Conservation (phyloP, 2,113 vertebrate species). For the Lagopus leucura region DNA sequence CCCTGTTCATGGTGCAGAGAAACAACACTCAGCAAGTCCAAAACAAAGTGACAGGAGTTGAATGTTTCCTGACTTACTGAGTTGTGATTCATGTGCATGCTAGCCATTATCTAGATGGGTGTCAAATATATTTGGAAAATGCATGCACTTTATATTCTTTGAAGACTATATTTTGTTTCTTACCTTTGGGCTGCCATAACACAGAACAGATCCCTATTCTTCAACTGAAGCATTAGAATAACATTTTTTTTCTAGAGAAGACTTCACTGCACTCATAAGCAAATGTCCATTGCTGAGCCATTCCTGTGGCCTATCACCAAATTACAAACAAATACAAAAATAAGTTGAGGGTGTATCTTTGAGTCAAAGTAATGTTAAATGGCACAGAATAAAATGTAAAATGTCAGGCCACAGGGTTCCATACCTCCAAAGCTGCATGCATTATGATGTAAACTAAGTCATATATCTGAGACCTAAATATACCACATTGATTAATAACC, state of each 20-base stretch:
- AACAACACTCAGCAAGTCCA: background rate
- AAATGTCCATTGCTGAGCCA: background rate
- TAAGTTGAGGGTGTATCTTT: background rate
- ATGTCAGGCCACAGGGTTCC: background rate
- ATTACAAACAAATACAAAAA: background rate
- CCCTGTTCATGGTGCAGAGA: background rate
- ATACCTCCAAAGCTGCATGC: background rate
- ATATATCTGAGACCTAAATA: background rate
- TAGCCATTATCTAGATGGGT: background rate
- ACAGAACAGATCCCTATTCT: background rate
- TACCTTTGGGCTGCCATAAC: background rate
- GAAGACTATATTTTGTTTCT: background rate
- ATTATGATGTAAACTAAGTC: background rate
- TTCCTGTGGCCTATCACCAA: background rate
- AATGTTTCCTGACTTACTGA: background rate
- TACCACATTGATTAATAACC: background rate
- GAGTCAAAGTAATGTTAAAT: background rate
- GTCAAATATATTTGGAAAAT: background rate
- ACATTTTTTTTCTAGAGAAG: background rate
- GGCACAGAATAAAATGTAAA: background rate
- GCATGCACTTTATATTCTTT: background rate
- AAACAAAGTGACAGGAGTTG: background rate
- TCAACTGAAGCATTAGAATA: background rate
- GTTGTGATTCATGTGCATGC: background rate
- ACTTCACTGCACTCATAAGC: background rate